Conservation (phyloP, 2,113 vertebrate species). For the Epinephelus cyanopodus region DNA sequence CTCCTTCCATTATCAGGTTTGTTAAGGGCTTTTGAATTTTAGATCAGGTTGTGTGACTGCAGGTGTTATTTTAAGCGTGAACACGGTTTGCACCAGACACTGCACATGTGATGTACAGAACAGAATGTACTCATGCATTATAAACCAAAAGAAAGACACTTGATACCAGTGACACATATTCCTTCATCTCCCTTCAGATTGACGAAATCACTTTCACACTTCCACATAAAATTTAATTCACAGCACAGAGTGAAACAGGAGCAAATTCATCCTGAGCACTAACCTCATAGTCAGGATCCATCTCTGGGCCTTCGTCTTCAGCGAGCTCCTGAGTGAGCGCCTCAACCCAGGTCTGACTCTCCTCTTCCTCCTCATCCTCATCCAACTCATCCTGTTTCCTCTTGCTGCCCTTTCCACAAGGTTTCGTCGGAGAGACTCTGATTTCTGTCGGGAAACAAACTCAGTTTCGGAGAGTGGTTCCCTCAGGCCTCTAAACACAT, state of each 20-base stretch:
- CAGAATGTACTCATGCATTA: too few species aligned
- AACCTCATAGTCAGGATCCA: constrained; percentile 81
- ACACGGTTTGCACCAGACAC: too few species aligned
- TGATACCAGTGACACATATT: too few species aligned
- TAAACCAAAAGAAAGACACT: too few species aligned
- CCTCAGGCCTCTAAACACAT: background rate
- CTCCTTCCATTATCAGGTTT: too few species aligned
- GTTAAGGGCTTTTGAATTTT: background rate
- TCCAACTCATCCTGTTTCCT: constrained; percentile 87
- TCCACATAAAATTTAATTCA: too few species aligned
- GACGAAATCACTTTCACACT: too few species aligned
- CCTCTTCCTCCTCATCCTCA: constrained; percentile 80
- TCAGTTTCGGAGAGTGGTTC: background rate
- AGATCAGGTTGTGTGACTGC: background rate
- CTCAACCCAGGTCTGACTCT: constrained; percentile 84
- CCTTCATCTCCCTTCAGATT: too few species aligned
- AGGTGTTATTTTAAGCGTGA: background rate
- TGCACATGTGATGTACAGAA: too few species aligned
- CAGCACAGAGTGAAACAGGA: too few species aligned
- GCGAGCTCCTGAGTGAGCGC: constrained; percentile 77
- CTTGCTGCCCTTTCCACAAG: constrained; percentile 85
- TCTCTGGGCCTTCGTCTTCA: constrained; percentile 77
- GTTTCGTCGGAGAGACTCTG: constrained; percentile 74
- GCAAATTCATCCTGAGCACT: background rate
- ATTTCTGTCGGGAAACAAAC: constrained; percentile 77